phyloP scores from a whole-genome alignment of 2,113 vertebrate genomes.

The Atractosteus spatula region DNA sequence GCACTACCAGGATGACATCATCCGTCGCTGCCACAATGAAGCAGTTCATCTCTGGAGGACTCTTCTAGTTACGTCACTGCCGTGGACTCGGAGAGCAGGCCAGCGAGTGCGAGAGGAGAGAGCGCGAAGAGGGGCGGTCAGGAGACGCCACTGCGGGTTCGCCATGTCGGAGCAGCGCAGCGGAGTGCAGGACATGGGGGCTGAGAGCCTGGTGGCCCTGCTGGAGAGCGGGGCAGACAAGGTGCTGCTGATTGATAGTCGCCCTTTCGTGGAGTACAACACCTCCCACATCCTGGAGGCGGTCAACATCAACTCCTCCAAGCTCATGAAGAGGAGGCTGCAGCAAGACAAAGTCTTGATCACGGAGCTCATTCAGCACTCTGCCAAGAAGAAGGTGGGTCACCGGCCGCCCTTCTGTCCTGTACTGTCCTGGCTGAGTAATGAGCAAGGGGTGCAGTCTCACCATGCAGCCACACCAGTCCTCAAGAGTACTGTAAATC shows the following conservation, averaged over 20 bases:
- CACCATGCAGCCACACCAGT: too few relatives aligned
- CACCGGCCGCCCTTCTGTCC: too few relatives aligned
- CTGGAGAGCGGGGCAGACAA: conserved; percentile 83
- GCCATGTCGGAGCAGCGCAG: conserved; percentile 72
- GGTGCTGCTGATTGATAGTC: conserved; percentile 88
- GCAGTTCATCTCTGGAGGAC: conserved; percentile 76
- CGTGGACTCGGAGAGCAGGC: conserved; percentile 49
- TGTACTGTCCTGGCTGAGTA: too few relatives aligned
- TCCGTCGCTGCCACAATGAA: conserved; percentile 67
- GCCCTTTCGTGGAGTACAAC: conserved; percentile 95
- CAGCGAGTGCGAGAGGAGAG: conserved; percentile 44
- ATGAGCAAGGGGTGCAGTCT: too few relatives aligned
- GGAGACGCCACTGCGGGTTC: conserved; percentile 43
- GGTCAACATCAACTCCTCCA: conserved; percentile 94
- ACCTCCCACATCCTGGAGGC: conserved; percentile 89
- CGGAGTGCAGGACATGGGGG: conserved; percentile 63
- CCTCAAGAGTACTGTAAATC: too few relatives aligned
- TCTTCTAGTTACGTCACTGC: conserved; percentile 67
- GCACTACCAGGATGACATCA: conserved; percentile 79
- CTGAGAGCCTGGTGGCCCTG: conserved; percentile 83
- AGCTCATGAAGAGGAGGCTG: conserved; percentile 93
- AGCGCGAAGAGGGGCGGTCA: conserved; percentile 40
- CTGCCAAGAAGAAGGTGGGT: conserved; percentile 85
- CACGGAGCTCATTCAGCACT: conserved; percentile 89
- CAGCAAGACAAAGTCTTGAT: conserved; percentile 95